These are phyloP conservation scores for Ichneumoninae sp. DNA, from an alignment of 2,888 invertebrate genomes.

Conservation along the genomic window DNA sequence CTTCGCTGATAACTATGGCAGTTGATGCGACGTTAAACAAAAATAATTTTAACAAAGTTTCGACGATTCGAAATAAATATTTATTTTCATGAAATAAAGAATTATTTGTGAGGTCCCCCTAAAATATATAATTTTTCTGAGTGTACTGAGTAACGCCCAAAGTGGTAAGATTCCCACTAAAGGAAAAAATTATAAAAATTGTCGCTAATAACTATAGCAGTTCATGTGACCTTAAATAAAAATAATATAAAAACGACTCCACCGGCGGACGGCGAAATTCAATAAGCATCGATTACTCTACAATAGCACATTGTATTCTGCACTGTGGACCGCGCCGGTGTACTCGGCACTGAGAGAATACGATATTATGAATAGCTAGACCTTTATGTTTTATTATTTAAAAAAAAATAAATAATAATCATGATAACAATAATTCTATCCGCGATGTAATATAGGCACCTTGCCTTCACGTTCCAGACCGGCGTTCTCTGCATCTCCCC, in stretches of 20 bases:
- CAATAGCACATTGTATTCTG: slow-evolving; percentile 53
- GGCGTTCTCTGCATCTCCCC: slow-evolving; percentile 35
- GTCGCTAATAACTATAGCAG: no score
- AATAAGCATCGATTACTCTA: slow-evolving; percentile 71
- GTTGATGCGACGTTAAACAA: no score
- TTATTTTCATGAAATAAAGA: no score
- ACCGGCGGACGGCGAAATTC: slow-evolving; percentile 65
- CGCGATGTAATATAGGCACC: slow-evolving; percentile 69
- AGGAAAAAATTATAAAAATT: no score
- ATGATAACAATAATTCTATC: not conserved
- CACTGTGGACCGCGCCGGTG: slow-evolving; percentile 21
- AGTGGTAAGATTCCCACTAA: not conserved
- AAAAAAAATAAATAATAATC: not conserved
- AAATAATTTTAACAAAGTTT: no score
- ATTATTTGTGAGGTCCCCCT: no score
- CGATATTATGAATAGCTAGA: slow-evolving; percentile 58
- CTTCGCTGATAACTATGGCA: no score
- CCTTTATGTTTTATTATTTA: slow-evolving; percentile 55
- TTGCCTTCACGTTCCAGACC: slow-evolving; percentile 69
- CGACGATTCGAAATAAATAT: no score
- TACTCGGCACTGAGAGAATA: slow-evolving; percentile 33
- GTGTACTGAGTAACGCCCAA: not conserved
- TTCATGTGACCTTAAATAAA: no score
- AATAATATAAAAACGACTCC: no score
- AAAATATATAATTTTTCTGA: no score